Percentiles rank a stretch among this genome's conserved stretches.
Evolutionary conservation across 2,113 vertebrate species (phyloP).

Genomic region (Neopipo cinnamomea): DNA sequence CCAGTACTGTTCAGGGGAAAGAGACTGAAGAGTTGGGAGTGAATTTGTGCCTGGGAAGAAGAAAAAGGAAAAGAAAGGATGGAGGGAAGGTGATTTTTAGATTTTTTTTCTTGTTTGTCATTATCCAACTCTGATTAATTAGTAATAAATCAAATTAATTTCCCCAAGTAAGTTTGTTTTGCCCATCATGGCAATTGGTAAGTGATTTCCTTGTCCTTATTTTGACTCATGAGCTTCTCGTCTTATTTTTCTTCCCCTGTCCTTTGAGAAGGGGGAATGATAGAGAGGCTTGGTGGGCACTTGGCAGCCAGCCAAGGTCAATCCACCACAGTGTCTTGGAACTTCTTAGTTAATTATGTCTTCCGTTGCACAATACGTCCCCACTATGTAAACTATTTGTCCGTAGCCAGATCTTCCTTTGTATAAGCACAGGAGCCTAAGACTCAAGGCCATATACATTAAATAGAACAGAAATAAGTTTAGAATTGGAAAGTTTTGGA

Average conservation of each 20-base stretch:
- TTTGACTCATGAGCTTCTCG: background rate
- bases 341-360: background rate
- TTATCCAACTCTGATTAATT: background rate
- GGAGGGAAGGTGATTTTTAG: background rate
- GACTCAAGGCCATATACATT: background rate
- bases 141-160: background rate
- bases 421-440: background rate
- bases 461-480: background rate
- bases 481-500: background rate
- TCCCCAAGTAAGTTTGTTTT: background rate
- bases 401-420: background rate
- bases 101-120: background rate
- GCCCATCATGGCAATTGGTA: background rate
- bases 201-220: background rate
- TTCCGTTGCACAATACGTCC: background rate
- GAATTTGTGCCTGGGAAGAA: background rate
- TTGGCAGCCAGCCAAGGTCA: background rate
- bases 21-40: background rate
- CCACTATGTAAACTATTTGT: background rate
- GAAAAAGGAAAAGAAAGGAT: background rate
- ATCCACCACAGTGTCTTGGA: background rate
- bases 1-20: background rate
- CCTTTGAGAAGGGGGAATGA: background rate
- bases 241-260: background rate
- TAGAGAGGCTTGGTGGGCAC: background rate